phyloP scores from a whole-genome alignment of 2,888 invertebrate species.

The Dermolepida albohirtum region DNA sequence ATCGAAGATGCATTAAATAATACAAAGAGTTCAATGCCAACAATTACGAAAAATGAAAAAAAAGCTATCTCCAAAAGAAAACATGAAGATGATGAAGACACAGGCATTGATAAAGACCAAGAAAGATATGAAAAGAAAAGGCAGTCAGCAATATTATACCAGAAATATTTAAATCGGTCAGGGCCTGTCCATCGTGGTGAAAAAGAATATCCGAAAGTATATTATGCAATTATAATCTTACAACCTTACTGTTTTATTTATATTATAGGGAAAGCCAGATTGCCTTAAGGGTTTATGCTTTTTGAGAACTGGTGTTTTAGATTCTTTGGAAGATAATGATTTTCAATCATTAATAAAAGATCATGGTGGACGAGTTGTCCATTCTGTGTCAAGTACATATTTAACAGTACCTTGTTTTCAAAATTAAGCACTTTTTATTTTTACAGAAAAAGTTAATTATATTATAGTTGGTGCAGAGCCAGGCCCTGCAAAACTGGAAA shows the following conservation, averaged over 20 bases:
- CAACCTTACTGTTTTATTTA: slow-evolving; percentile 21
- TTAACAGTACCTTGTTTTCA: slow-evolving; percentile 6
- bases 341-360: slow-evolving; percentile 78
- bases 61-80: slow-evolving; percentile 54
- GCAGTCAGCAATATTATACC: slow-evolving; percentile 75
- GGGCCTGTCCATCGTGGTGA: slow-evolving; percentile 85
- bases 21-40: slow-evolving; percentile 55
- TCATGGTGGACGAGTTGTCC: slow-evolving; percentile 84
- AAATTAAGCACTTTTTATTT: slow-evolving; percentile 21
- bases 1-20: slow-evolving; percentile 53
- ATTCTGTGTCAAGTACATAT: slow-evolving; percentile 74
- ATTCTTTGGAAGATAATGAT: slow-evolving; percentile 88
- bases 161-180: slow-evolving; percentile 80
- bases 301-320: slow-evolving; percentile 86
- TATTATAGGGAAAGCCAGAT: slow-evolving; percentile 74
- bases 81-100: slow-evolving; percentile 57
- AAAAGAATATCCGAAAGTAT: slow-evolving; percentile 85
- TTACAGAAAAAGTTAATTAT: slow-evolving; percentile 73
- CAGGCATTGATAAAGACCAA: slow-evolving; percentile 70
- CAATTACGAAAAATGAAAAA: slow-evolving; percentile 32
- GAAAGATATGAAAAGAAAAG: slow-evolving; percentile 77
- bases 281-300: slow-evolving; percentile 80
- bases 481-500: slow-evolving; percentile 85
- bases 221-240: slow-evolving; percentile 13
- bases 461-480: slow-evolving; percentile 87